Evolutionary conservation across 2,797 vertebrate genomes (phyloP).

Genomic region (Hydrophis major): DNA sequence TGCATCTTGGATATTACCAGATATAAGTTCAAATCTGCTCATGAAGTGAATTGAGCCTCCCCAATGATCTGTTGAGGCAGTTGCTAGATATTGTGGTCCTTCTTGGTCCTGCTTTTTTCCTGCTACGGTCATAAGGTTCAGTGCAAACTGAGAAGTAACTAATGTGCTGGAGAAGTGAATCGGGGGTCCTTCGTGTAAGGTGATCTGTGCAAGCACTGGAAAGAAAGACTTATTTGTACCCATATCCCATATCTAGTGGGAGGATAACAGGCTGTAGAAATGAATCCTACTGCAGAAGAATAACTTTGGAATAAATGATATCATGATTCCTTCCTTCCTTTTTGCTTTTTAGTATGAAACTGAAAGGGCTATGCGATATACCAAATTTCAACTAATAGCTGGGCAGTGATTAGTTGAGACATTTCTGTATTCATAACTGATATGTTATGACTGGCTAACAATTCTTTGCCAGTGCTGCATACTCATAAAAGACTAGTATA

Average conservation of each 20-base stretch:
- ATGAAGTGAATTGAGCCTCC: not conserved
- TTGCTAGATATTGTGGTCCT: not conserved
- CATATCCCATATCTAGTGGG: not conserved
- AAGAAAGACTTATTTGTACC: not conserved
- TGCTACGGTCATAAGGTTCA: not conserved
- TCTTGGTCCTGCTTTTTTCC: not conserved
- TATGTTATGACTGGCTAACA: not conserved
- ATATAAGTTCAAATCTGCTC: not conserved
- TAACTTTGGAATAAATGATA: not conserved
- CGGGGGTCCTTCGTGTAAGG: not conserved
- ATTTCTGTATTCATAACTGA: not conserved
- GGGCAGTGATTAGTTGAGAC: not conserved
- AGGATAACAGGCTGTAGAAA: not conserved
- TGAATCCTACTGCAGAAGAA: not conserved
- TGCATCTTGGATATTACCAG: not conserved
- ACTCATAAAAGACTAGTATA: not conserved
- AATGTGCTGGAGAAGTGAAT: not conserved
- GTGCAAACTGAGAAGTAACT: not conserved
- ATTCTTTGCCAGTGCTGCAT: not conserved
- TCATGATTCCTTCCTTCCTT: not conserved
- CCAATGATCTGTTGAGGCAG: not conserved
- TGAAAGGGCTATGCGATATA: not conserved
- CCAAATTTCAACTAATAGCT: not conserved
- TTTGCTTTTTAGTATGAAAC: not conserved
- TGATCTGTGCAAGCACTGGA: not conserved